A percentile compares a stretch with the other conserved stretches of the same genome.
phyloP scores from a whole-genome alignment of 2,113 vertebrate genomes.

The Carollia perspicillata region DNA sequence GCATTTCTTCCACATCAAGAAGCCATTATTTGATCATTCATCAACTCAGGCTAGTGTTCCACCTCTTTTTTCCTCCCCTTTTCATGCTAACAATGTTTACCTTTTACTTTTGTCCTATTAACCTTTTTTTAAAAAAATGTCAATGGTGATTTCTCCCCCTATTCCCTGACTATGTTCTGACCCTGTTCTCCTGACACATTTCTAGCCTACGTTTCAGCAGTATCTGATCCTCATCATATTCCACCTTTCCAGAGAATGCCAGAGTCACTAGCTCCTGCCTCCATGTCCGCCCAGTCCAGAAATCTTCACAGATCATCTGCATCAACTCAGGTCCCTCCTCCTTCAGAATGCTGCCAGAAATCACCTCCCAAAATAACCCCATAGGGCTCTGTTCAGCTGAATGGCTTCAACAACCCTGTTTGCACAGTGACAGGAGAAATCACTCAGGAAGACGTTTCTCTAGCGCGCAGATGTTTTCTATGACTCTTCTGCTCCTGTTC shows the following conservation, averaged over 20 bases:
- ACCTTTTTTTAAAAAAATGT: background rate
- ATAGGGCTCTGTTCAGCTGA: conserved; percentile 12
- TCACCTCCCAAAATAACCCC: conserved; percentile 39
- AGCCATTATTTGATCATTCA: background rate
- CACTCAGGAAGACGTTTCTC: conserved; percentile 3
- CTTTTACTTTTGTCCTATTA: background rate
- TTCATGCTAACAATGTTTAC: background rate
- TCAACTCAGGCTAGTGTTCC: background rate
- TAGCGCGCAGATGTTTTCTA: conserved; percentile 47
- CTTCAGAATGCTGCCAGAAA: conserved; percentile 38
- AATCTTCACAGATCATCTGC: conserved; percentile 55
- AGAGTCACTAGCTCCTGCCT: background rate
- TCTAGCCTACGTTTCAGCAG: background rate
- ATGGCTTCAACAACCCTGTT: background rate
- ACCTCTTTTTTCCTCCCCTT: background rate
- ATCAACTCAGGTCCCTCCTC: conserved; percentile 29
- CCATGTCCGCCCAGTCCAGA: background rate
- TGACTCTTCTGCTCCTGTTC: conserved; percentile 1
- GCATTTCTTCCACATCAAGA: background rate
- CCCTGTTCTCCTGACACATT: background rate
- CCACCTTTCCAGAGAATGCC: conserved; percentile 19
- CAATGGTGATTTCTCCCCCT: background rate
- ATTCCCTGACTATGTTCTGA: background rate
- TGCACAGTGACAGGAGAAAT: conserved; percentile 21
- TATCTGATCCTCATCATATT: conserved; percentile 5